Conservation (phyloP, 2,113 vertebrate genomes). For the Gorsachius goisagi region DNA sequence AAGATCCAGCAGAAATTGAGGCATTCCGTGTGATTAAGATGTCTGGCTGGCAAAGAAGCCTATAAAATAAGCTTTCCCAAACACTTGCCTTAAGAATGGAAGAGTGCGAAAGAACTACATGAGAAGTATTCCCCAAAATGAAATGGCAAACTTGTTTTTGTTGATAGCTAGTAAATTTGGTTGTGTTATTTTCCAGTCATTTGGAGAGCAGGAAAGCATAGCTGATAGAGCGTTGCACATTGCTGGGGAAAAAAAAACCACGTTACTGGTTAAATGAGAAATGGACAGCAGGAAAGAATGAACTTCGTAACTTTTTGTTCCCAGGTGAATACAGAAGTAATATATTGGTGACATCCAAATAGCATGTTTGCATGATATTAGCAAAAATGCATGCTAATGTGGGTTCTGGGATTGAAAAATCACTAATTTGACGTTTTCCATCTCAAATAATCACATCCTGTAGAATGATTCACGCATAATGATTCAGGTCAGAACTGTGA, state of each 20-base stretch:
- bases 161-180: not conserved
- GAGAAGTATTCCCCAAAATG: not conserved
- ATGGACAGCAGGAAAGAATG: not conserved
- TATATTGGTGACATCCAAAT: not conserved
- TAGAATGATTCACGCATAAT: not conserved
- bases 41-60: not conserved
- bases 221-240: accelerated
- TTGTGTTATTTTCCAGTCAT: not conserved
- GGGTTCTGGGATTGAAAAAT: not conserved
- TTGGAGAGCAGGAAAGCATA: not conserved
- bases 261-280: not conserved
- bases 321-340: not conserved
- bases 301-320: not conserved
- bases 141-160: not conserved
- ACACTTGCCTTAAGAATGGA: not conserved
- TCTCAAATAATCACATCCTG: not conserved
- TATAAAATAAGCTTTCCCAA: not conserved
- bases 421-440: not conserved
- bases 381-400: not conserved
- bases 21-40: not conserved
- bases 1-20: not conserved
- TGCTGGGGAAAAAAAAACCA: too few relatives aligned
- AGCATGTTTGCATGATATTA: not conserved
- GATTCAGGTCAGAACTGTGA: not conserved
- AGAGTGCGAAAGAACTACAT: not conserved